Evolutionary conservation across 2,888 invertebrate species (phyloP).

Genomic region (Hypselothyrea guttata): DNA sequence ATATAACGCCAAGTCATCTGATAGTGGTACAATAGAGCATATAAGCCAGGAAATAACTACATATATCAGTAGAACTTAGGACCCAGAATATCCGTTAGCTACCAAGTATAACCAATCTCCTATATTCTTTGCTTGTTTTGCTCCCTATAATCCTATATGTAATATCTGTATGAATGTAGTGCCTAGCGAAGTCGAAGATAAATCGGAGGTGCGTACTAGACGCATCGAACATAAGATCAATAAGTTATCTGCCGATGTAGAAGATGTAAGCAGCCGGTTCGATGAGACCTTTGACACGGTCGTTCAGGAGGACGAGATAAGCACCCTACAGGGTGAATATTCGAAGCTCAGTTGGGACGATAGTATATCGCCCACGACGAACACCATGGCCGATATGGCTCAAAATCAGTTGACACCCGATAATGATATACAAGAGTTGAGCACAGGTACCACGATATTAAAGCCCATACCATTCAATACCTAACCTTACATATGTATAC

Average conservation of each 20-base stretch:
- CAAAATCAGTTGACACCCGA: conserved; percentile 81
- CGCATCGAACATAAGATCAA: conserved; percentile 81
- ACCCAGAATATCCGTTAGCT: conserved; percentile 43
- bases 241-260: conserved; percentile 78
- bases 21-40: conserved; percentile 22
- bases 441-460: conserved; percentile 77
- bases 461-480: conserved; percentile 10
- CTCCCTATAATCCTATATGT: conserved; percentile 34
- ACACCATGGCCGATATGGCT: conserved; percentile 80
- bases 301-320: conserved; percentile 81
- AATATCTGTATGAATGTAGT: conserved; percentile 36
- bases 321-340: conserved; percentile 81
- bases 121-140: conserved; percentile 54
- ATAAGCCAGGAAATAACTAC: conserved; percentile 31
- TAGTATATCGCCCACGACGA: conserved; percentile 81
- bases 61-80: conserved; percentile 4
- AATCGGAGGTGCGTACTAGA: conserved; percentile 60
- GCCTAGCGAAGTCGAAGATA: conserved; percentile 58
- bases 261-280: conserved; percentile 77
- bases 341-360: conserved; percentile 83
- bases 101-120: conserved; percentile 55
- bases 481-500: too few relatives aligned
- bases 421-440: conserved; percentile 81
- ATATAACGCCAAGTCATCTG: conserved; percentile 47
- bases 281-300: conserved; percentile 79